Percentiles rank a stretch among this genome's conserved stretches.
Evolutionary conservation across 2,113 vertebrate species (phyloP).

Genomic region (Lampris incognitus): DNA sequence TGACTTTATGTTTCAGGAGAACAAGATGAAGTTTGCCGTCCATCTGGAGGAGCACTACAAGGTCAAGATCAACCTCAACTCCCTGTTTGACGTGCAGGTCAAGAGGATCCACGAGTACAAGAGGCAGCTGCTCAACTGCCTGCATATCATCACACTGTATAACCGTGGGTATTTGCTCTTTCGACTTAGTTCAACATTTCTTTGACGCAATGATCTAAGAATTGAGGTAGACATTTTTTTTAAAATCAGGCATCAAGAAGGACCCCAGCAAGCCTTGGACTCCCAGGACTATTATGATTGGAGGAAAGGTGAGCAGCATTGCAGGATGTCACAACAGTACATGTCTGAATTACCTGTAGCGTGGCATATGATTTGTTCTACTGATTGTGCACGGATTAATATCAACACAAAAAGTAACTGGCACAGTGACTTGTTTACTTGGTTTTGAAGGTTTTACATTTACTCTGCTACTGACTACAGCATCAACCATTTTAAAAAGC

Average conservation of each 20-base stretch:
- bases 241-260: constrained; percentile 86
- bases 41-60: constrained; percentile 89
- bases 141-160: constrained; percentile 91
- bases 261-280: constrained; percentile 87
- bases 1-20: constrained; percentile 82
- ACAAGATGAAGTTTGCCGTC: constrained; percentile 90
- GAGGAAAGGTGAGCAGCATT: constrained; percentile 86
- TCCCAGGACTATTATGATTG: constrained; percentile 92
- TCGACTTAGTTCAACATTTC: background rate
- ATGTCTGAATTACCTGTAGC: no score
- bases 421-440: no score
- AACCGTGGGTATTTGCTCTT: constrained; percentile 84
- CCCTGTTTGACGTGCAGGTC: constrained; percentile 92
- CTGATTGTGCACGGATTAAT: no score
- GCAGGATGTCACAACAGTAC: background rate
- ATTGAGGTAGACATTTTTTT: background rate
- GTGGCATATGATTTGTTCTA: no score
- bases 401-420: no score
- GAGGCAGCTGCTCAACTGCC: constrained; percentile 92
- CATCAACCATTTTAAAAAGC: no score
- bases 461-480: no score
- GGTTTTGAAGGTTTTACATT: no score
- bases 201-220: background rate
- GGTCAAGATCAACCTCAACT: constrained; percentile 90
- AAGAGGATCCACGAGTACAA: constrained; percentile 96